A percentile compares a stretch with the other conserved stretches of the same genome.
Conservation (phyloP, 2,113 vertebrate species). For the Ceratotherium simum region DNA sequence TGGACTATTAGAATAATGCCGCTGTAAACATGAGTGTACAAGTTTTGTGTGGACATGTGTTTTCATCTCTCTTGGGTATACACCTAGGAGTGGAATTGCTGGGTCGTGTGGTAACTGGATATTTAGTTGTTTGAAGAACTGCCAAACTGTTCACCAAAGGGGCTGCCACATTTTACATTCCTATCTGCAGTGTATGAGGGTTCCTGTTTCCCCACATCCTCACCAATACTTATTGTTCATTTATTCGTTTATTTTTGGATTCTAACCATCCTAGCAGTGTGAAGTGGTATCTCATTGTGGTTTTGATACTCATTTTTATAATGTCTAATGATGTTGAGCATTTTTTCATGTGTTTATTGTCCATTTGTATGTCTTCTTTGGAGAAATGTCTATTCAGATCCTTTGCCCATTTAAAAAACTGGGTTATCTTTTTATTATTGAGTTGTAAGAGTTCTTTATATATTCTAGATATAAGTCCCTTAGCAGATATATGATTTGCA, state of each 20-base stretch:
- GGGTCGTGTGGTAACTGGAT: not conserved
- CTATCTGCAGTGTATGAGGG: not conserved
- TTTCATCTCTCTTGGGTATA: not conserved
- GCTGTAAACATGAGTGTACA: not conserved
- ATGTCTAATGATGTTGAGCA: not conserved
- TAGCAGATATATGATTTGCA: not conserved
- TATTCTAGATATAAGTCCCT: not conserved
- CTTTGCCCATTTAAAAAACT: not conserved
- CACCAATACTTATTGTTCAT: no score
- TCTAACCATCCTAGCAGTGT: not conserved
- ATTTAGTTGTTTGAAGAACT: not conserved
- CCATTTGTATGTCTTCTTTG: not conserved
- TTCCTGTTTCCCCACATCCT: not conserved
- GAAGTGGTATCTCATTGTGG: not conserved
- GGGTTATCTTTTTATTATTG: not conserved
- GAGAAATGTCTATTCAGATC: not conserved
- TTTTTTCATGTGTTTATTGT: not conserved
- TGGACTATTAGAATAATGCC: not conserved
- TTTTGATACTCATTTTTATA: slow-evolving; percentile 3
- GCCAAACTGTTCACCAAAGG: not conserved
- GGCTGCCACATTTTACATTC: not conserved
- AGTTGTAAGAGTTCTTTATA: not conserved
- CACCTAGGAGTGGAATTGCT: not conserved
- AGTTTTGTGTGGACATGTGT: not conserved
- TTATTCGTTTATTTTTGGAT: not conserved